phyloP scores from a whole-genome alignment of 30 jellyfish, hydroid and myxozoan genomes.

The Aurelia coerulea region DNA sequence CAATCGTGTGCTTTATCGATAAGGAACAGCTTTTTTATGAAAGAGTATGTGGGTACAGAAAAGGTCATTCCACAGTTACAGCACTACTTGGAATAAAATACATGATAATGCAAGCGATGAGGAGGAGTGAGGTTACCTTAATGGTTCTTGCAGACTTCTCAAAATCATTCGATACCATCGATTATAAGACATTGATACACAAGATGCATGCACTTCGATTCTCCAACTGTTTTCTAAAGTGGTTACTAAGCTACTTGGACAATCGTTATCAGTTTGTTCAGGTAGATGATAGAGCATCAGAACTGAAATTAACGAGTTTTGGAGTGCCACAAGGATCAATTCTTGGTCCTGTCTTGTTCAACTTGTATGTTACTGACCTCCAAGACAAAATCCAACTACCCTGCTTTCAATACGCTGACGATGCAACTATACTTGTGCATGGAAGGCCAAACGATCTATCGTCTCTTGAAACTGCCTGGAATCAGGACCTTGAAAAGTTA shows the following conservation, averaged over 20 bases:
- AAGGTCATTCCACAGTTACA: constrained; percentile 64
- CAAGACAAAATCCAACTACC: constrained; percentile 40
- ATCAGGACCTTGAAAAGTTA: constrained; percentile 29
- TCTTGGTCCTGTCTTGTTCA: constrained; percentile 70
- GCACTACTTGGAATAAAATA: constrained; percentile 54
- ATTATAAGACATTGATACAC: constrained; percentile 39
- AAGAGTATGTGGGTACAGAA: constrained; percentile 38
- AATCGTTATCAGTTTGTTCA: constrained; percentile 68
- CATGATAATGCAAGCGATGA: constrained; percentile 52
- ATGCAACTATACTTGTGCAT: constrained; percentile 32
- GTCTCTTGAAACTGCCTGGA: constrained; percentile 20
- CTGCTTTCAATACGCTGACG: constrained; percentile 63
- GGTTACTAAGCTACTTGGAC: constrained; percentile 66
- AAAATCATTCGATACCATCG: constrained; percentile 79
- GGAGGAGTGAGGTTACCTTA: constrained; percentile 60
- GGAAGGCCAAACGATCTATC: constrained; percentile 55
- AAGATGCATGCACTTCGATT: constrained; percentile 64
- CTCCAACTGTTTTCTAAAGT: constrained; percentile 62
- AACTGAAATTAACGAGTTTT: constrained; percentile 35
- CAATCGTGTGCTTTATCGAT: constrained; percentile 29
- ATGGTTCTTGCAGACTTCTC: constrained; percentile 80
- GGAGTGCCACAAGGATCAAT: constrained; percentile 75
- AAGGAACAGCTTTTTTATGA: constrained; percentile 5
- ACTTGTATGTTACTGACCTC: constrained; percentile 58
- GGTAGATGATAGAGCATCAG: constrained; percentile 66